These are phyloP conservation scores for Drosophila sulfurigaster DNA, from an alignment of 1,140 invertebrate species.

Conservation along the genomic window DNA sequence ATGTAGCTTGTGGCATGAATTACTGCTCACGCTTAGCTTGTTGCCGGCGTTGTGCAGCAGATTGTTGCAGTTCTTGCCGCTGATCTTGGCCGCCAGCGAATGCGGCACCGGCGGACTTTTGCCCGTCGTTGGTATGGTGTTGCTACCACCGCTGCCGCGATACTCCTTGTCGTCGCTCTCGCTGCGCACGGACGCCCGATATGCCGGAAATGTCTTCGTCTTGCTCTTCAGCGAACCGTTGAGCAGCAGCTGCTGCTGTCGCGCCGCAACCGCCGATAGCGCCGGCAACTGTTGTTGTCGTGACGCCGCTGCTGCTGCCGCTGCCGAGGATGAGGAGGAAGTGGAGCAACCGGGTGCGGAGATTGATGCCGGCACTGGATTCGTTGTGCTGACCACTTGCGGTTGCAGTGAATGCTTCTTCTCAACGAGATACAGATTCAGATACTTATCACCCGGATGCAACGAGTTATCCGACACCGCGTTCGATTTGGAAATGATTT, in stretches of 20 bases:
- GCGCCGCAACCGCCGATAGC: conserved; percentile 64
- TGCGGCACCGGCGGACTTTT: conserved; percentile 78
- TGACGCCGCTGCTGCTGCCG: conserved; percentile 14
- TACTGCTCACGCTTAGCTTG: conserved; percentile 78
- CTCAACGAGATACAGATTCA: conserved; percentile 82
- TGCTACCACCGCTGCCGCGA: conserved; percentile 45
- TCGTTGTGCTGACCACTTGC: conserved; percentile 38
- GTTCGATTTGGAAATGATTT: conserved; percentile 81
- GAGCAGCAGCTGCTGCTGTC: conserved; percentile 72
- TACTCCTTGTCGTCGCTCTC: conserved; percentile 73
- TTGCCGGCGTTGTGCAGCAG: conserved; percentile 60
- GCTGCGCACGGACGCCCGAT: conserved; percentile 73
- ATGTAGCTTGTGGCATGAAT: conserved; percentile 83
- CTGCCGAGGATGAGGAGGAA: conserved; percentile 14
- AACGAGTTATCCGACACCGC: conserved; percentile 83
- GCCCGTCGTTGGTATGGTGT: conserved; percentile 76
- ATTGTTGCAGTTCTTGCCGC: conserved; percentile 81
- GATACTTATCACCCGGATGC: conserved; percentile 83
- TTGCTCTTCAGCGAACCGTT: conserved; percentile 78
- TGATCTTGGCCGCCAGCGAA: conserved; percentile 80
- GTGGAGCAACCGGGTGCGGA: conserved; percentile 45
- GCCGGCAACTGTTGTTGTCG: conserved; percentile 57
- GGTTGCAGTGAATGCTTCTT: conserved; percentile 80
- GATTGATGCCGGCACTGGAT: conserved; percentile 35
- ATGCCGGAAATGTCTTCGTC: conserved; percentile 71